These are phyloP conservation scores for Camponotus floridanus DNA, from an alignment of 1,140 invertebrate species.

Conservation along the genomic window DNA sequence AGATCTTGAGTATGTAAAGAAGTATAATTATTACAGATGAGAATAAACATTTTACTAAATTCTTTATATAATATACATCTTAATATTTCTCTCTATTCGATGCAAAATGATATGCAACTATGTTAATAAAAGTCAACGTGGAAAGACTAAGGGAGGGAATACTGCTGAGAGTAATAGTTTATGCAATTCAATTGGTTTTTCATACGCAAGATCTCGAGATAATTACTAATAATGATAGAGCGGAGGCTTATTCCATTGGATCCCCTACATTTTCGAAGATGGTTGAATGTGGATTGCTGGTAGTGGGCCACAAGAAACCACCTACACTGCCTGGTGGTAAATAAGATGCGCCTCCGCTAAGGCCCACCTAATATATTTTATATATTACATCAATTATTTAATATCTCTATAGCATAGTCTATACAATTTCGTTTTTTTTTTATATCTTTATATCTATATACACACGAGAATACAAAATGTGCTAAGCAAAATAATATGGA, in stretches of 20 bases:
- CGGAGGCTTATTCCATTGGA: conserved; percentile 81
- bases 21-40: conserved; percentile 54
- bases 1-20: conserved; percentile 76
- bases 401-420: not conserved
- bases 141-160: conserved; percentile 73
- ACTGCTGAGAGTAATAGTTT: conserved; percentile 58
- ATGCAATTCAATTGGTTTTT: conserved; percentile 64
- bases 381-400: conserved; percentile 45
- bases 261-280: conserved; percentile 83
- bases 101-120: conserved; percentile 67
- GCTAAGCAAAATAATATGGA: conserved; percentile 54
- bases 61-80: conserved; percentile 50
- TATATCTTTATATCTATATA: conserved; percentile 37
- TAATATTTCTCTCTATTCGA: conserved; percentile 34
- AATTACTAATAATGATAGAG: conserved; percentile 69
- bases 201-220: conserved; percentile 75
- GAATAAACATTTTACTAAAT: conserved; percentile 53
- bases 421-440: not conserved
- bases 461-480: conserved; percentile 24
- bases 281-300: conserved; percentile 82
- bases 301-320: conserved; percentile 81
- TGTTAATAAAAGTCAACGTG: conserved; percentile 70
- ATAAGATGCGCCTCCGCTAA: conserved; percentile 82
- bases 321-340: conserved; percentile 82
- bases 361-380: conserved; percentile 78